Conservation (phyloP, 2,888 invertebrate genomes). For the Subacronicta megacephala region DNA sequence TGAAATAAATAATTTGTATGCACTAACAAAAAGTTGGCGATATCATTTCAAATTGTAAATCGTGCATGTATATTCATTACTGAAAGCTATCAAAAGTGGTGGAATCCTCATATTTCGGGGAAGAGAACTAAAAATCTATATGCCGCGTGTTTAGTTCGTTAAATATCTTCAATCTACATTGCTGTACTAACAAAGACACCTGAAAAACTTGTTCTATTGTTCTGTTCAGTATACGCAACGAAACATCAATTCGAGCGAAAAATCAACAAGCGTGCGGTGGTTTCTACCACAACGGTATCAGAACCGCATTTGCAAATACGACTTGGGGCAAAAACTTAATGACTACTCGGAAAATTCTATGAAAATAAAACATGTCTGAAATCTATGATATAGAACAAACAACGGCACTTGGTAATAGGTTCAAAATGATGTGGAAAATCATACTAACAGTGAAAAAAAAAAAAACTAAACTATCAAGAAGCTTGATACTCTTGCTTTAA, state of each 20-base stretch:
- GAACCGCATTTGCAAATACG: slow-evolving; percentile 67
- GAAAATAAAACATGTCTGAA: slow-evolving; percentile 41
- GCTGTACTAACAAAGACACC: slow-evolving; percentile 60
- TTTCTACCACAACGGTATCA: slow-evolving; percentile 67
- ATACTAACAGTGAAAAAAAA: neutral
- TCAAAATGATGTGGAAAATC: slow-evolving; percentile 4
- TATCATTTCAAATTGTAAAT: slow-evolving; percentile 55
- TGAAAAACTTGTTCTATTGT: slow-evolving; percentile 67
- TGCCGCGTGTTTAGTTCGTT: slow-evolving; percentile 53
- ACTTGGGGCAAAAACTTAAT: slow-evolving; percentile 65
- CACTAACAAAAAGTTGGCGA: slow-evolving; percentile 39
- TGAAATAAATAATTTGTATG: slow-evolving; percentile 48
- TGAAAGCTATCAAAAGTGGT: slow-evolving; percentile 47
- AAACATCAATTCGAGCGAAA: slow-evolving; percentile 64
- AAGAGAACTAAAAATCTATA: slow-evolving; percentile 55
- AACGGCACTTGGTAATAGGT: slow-evolving; percentile 25
- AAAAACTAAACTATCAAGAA: slow-evolving; percentile 8
- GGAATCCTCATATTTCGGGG: slow-evolving; percentile 47
- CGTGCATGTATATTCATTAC: slow-evolving; percentile 55
- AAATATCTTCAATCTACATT: slow-evolving; percentile 60
- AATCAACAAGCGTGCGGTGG: slow-evolving; percentile 59
- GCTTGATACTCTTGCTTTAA: slow-evolving; percentile 28
- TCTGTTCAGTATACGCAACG: slow-evolving; percentile 61
- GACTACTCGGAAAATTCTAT: slow-evolving; percentile 57
- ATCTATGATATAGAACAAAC: slow-evolving; percentile 33